Conservation (phyloP, 2,113 vertebrate genomes). For the Neotragus moschatus region DNA sequence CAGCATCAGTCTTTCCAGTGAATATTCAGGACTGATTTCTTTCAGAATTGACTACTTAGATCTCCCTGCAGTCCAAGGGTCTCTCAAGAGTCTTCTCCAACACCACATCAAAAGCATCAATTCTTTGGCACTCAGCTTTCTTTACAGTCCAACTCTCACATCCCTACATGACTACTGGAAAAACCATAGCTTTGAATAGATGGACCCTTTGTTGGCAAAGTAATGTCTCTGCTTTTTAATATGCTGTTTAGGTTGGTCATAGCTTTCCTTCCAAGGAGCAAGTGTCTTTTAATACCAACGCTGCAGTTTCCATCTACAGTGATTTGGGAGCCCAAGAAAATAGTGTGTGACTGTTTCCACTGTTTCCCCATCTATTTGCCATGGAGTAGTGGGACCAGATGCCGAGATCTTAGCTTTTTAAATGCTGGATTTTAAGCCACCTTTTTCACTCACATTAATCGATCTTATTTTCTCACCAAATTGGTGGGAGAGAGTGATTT, state of each 20-base stretch:
- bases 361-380: not conserved
- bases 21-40: not conserved
- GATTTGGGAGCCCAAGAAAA: not conserved
- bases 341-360: not conserved
- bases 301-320: not conserved
- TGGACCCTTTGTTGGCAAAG: not conserved
- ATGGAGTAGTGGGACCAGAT: not conserved
- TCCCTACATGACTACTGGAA: not conserved
- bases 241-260: not conserved
- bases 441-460: not conserved
- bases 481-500: not conserved
- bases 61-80: not conserved
- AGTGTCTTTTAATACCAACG: not conserved
- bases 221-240: not conserved
- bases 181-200: not conserved
- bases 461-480: not conserved
- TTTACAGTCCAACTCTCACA: not conserved
- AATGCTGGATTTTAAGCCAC: not conserved
- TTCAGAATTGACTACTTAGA: not conserved
- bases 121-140: not conserved
- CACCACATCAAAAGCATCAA: not conserved
- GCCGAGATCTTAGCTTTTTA: not conserved
- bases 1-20: not conserved
- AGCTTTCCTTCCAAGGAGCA: not conserved
- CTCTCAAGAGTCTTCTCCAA: not conserved